Evolutionary conservation across 2,888 invertebrate genomes (phyloP), one percentile per base, ranked within the genome.

Genomic region (Parnassius apollo): DNA sequence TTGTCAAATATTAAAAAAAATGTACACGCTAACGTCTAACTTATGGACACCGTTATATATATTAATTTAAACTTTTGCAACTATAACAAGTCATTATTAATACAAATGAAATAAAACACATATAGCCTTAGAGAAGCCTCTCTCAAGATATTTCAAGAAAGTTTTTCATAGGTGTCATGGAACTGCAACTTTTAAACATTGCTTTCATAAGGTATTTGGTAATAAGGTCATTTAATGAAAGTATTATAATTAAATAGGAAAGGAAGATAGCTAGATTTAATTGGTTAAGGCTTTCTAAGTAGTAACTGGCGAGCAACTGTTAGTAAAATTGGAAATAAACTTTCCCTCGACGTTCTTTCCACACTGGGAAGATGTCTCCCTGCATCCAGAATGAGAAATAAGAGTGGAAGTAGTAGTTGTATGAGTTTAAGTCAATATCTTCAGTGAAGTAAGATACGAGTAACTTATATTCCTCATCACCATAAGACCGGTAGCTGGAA

Each of bases 361-460:
- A 67, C 49, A 85, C 61, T 67, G 84, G 85, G 64, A 88, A 91
- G 59, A 92, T 85, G 35, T 93, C 84, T 60, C 93, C 91, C 56
- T 91, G 87, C 78, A 94, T 83, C 93, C 94, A 94, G 91, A 93
- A 94, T 48, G 95, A 94, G 74, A 92, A 92, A 64, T 93, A 91
- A 66, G 91, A 76, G 74, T 95, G 93, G 86, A 94, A 93, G 81
- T 93, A 94, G 82, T 93, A 94, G 86, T 95, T 95, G 83, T 91
- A 95, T 0, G 93, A 76, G 82, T 95, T 95, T 73, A 94, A 84
- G 65, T 94, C 95, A 70, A 95, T 87, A 74, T 95, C 95, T 76
- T 95, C 95, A 46, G 94, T 94, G 83, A 95, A 94, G 83, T 95
- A 95, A 46, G 93, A 88, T 62, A n/a, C n/a, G n/a, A n/a, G n/a